Base-by-base conservation (phyloP, 2,113 vertebrate genomes). In the Gallinago jamesoni region DNA sequence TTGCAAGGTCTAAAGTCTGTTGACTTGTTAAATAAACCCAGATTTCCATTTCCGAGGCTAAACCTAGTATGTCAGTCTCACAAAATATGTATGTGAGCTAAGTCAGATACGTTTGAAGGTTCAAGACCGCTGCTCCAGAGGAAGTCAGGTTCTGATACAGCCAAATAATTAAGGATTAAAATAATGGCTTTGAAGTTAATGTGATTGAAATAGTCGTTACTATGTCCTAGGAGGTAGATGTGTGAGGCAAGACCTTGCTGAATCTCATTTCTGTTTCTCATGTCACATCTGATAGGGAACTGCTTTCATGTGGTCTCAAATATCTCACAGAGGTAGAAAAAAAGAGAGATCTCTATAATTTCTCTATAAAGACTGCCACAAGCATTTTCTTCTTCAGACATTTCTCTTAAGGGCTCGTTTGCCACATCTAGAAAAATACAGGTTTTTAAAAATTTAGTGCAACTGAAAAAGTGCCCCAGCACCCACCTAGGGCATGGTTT, bases 261-360 rank as follows among this genome's bases (percentile, higher is more conserved):
- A 85, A 89, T n/a, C 74, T 28, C 50, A 56, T 6, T 78, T 80
- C 24, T n/a, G n/a, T 35, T 72, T 52, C 30, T 69, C 24, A 2
- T 5, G 30, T 66, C 39, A 48, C 27, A 53, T 76, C 30, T 75
- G 74, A 87, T 4, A n/a, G 27, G 19, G 22, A 87, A 66, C 14
- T 25, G 25, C 59, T 93, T 94, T 89, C 66, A 64, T 15, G 14
- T 33, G 14, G 19, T 62, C 63, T 74, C 81, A 73, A 78, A 63
- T n/a, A 63, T 5, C n/a, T 47, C 3, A 0, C 0, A 1, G 14
- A 3, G 4, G 22, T 41, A 10, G 1, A 48, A 52, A 48, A 47
- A 47, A 11, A 39, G 1, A 48, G 4, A 16, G 1, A 9, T 24
- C 30, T n/a, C 30, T 48, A 5, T 43, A 3, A 18, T 64, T 94